These are phyloP conservation scores for Pangasius macronema DNA, from an alignment of 2,797 vertebrate species.

Conservation along the genomic window DNA sequence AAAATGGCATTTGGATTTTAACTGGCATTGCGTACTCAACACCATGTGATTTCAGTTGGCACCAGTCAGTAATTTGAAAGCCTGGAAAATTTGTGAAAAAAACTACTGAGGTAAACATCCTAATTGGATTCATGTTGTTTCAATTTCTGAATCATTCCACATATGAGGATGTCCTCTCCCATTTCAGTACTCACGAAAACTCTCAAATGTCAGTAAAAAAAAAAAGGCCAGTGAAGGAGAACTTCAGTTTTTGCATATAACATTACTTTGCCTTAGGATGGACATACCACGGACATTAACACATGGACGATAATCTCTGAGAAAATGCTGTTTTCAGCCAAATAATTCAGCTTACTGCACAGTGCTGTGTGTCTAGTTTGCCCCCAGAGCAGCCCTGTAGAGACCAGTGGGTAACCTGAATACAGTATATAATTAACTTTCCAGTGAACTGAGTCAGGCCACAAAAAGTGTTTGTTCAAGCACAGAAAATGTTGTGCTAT, in stretches of 20 bases:
- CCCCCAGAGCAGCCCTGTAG: not conserved
- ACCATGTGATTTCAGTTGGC: not conserved
- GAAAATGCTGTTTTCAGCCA: slow-evolving; percentile 4
- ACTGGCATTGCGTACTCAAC: not conserved
- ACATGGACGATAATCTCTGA: not conserved
- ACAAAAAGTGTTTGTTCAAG: not conserved
- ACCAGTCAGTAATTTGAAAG: not conserved
- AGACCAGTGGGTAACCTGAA: not conserved
- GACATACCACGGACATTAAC: not conserved
- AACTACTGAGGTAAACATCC: not conserved
- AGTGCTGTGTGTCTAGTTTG: not conserved
- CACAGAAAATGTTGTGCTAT: not conserved
- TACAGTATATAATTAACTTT: slow-evolving; percentile 7
- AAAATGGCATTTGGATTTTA: not conserved
- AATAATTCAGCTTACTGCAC: not conserved
- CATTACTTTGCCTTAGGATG: not conserved
- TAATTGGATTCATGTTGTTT: not conserved
- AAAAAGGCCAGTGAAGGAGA: not conserved
- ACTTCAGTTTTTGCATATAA: not conserved
- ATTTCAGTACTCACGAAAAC: slow-evolving; percentile 8
- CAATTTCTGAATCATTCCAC: not conserved
- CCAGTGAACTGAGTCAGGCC: not conserved
- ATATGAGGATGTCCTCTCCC: not conserved
- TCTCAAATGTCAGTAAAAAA: slow-evolving; percentile 3
- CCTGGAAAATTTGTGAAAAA: not conserved